Percentiles rank a stretch among this genome's conserved stretches.
Evolutionary conservation across 2,113 vertebrate species (phyloP).

Genomic region (Brachypteracias leptosomus): DNA sequence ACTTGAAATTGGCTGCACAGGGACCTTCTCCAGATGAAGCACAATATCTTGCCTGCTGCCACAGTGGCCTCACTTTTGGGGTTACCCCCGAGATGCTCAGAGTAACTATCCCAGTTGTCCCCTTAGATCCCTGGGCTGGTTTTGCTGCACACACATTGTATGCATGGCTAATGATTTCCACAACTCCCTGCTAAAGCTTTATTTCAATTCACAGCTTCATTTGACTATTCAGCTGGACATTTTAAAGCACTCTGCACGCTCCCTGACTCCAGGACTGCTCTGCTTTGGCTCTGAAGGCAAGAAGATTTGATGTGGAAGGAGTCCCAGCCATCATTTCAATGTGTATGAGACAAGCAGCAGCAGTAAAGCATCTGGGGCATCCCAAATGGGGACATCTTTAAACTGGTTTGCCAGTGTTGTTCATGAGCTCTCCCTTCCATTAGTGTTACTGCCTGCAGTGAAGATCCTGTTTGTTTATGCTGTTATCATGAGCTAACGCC

Average conservation of each 20-base stretch:
- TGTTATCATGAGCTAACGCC: slow-evolving; percentile 3
- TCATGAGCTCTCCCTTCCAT: slow-evolving; percentile 14
- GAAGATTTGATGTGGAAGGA: not conserved
- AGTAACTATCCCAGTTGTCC: not conserved
- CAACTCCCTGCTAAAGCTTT: not conserved
- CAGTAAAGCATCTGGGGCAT: slow-evolving; percentile 7
- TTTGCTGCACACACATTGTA: not conserved
- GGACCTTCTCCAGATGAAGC: not conserved
- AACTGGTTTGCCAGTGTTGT: slow-evolving; percentile 2
- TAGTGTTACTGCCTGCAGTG: not conserved
- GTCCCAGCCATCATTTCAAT: not conserved
- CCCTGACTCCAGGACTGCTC: not conserved
- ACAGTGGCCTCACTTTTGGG: not conserved
- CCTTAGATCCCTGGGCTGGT: not conserved
- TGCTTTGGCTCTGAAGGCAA: not conserved
- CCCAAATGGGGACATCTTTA: not conserved
- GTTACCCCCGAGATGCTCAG: not conserved
- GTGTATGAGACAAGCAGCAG: not conserved
- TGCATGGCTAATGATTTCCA: not conserved
- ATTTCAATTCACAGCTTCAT: not conserved
- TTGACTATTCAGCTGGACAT: not conserved
- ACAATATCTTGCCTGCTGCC: not conserved
- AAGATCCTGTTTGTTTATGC: slow-evolving; percentile 9
- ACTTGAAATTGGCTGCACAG: fast-evolving
- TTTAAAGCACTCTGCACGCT: not conserved